Conservation (phyloP, 2,797 vertebrate species). For the Channa striata region DNA sequence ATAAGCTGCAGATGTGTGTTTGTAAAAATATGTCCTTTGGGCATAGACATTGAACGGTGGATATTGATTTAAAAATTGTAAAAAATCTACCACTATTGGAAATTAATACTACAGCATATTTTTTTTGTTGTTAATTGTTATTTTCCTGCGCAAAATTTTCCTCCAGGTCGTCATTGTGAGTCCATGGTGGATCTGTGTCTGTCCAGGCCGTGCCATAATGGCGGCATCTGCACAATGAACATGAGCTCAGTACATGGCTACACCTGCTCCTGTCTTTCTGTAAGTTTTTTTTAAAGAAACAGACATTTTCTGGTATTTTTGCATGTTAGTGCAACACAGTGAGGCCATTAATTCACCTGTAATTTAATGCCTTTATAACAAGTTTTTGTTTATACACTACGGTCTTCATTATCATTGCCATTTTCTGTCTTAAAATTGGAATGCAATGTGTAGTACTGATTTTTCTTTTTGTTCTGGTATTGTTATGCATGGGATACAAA, state of each 20-base stretch:
- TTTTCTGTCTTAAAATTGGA: no score
- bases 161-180: slow-evolving; percentile 91
- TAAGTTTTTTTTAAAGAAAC: slow-evolving; percentile 75
- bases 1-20: no score
- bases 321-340: not conserved
- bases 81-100: not conserved
- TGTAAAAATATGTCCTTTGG: no score
- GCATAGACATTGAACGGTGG: no score
- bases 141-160: not conserved
- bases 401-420: no score
- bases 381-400: not conserved
- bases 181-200: slow-evolving; percentile 91
- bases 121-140: no score
- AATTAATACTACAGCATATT: not conserved
- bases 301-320: not conserved
- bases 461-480: no score
- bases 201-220: slow-evolving; percentile 89
- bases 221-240: slow-evolving; percentile 90
- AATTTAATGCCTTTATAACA: not conserved
- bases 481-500: no score
- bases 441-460: no score
- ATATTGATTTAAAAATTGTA: no score
- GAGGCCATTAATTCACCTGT: not conserved
- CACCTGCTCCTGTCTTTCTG: slow-evolving; percentile 88
- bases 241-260: slow-evolving; percentile 90